phyloP scores from a whole-genome alignment of 2,797 vertebrate genomes.

The Sebastes alutus region DNA sequence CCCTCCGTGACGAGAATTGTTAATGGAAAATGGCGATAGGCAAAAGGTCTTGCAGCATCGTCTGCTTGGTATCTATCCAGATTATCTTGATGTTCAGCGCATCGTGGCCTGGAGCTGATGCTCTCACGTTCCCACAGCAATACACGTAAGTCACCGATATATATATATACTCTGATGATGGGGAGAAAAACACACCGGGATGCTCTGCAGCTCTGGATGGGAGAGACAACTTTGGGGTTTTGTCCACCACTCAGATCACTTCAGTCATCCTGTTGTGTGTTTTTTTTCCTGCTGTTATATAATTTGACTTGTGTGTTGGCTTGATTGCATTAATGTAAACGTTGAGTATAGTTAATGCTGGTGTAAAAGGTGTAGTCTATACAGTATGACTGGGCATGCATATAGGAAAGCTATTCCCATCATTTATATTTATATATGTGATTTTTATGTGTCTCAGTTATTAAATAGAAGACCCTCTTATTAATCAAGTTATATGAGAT shows the following conservation, averaged over 20 bases:
- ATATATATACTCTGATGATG: too few species aligned
- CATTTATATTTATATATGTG: neutral
- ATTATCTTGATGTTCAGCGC: conserved; percentile 85
- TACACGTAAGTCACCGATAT: conserved; percentile 86
- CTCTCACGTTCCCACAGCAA: conserved; percentile 93
- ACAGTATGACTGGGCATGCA: conserved; percentile 22
- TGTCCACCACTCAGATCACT: conserved; percentile 31
- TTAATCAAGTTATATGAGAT: neutral
- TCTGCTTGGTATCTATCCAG: conserved; percentile 85
- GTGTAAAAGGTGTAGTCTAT: conserved; percentile 42
- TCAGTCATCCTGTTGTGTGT: conserved; percentile 6
- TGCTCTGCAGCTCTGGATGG: neutral
- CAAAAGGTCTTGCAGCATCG: conserved; percentile 88
- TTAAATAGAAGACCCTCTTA: neutral
- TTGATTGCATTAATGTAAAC: conserved; percentile 44
- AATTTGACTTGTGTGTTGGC: conserved; percentile 47
- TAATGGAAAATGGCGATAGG: conserved; percentile 94
- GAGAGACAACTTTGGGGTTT: conserved; percentile 59
- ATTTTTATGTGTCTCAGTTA: neutral
- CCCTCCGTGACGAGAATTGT: conserved; percentile 61
- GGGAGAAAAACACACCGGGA: conserved; percentile 6
- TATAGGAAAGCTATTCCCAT: neutral
- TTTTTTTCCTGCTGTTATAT: conserved; percentile 54
- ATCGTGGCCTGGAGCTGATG: conserved; percentile 86
- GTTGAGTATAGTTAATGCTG: conserved; percentile 19